Percentiles rank a stretch among this genome's conserved stretches.
Evolutionary conservation across 2,888 invertebrate species (phyloP).

Genomic region (Panopea generosa): DNA sequence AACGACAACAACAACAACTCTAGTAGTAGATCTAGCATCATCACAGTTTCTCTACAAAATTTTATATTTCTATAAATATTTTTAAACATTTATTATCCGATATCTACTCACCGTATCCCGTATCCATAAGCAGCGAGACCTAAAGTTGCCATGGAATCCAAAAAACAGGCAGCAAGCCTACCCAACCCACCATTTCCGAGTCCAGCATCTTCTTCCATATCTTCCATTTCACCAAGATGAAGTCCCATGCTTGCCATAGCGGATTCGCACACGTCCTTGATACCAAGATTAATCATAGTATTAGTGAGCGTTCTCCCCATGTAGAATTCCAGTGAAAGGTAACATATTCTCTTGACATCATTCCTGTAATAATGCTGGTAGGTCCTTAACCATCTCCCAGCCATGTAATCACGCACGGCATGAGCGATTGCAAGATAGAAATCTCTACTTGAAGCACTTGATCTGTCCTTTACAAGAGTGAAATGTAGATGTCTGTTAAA

Average conservation of each 20-base stretch:
- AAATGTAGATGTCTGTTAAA: slow-evolving; percentile 66
- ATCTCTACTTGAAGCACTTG: slow-evolving; percentile 50
- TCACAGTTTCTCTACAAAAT: too few relatives aligned
- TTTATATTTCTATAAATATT: too few relatives aligned
- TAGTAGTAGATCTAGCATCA: too few relatives aligned
- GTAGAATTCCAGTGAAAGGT: slow-evolving; percentile 62
- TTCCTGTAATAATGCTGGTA: slow-evolving; percentile 60
- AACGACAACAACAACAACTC: too few relatives aligned
- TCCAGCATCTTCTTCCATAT: slow-evolving; percentile 98
- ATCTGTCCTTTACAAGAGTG: slow-evolving; percentile 62
- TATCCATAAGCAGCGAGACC: slow-evolving; percentile 99
- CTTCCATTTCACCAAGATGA: slow-evolving; percentile 98
- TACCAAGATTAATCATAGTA: slow-evolving; percentile 99
- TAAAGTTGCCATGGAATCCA: slow-evolving; percentile 98
- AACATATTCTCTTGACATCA: slow-evolving; percentile 58
- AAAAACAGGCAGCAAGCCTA: slow-evolving; percentile 98
- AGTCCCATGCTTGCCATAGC: slow-evolving; percentile 97
- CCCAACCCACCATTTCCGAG: slow-evolving; percentile 99
- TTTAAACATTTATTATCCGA: too few relatives aligned
- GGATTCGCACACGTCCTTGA: slow-evolving; percentile 98
- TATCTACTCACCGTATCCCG: slow-evolving; percentile 93
- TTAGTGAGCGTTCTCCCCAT: slow-evolving; percentile 87
- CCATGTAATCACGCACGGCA: slow-evolving; percentile 56
- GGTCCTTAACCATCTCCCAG: slow-evolving; percentile 60
- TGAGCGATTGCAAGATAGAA: slow-evolving; percentile 58